Evolutionary conservation across 2,113 vertebrate genomes (phyloP).

Genomic region (Odocoileus virginianus): DNA sequence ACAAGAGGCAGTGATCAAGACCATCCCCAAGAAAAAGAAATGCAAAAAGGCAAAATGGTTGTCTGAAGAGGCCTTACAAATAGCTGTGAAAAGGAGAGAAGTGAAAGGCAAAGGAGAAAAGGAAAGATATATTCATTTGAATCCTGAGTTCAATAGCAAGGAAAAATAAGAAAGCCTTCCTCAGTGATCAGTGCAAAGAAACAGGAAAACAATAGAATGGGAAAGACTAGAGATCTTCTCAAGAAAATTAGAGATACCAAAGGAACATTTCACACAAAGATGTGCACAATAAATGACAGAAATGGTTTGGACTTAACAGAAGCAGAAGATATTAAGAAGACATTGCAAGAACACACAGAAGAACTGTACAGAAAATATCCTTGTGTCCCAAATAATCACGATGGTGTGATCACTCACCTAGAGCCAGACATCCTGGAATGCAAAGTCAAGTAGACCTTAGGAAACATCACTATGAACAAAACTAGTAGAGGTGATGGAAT

Average conservation of each 20-base stretch:
- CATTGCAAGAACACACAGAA: background rate
- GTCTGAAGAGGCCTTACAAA: background rate
- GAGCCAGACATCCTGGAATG: background rate
- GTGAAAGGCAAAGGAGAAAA: background rate
- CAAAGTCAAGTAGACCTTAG: background rate
- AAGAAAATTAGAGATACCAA: background rate
- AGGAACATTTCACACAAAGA: background rate
- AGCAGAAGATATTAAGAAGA: background rate
- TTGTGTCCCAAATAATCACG: background rate
- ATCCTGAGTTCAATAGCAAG: background rate
- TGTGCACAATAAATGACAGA: background rate
- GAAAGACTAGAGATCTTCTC: background rate
- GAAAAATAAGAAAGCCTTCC: background rate
- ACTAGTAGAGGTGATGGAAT: background rate
- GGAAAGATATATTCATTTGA: background rate
- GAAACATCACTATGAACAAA: background rate
- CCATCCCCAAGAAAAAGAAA: background rate
- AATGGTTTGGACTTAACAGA: background rate
- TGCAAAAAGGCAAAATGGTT: background rate
- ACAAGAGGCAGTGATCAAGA: background rate
- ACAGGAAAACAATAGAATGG: background rate
- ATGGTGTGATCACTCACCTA: background rate
- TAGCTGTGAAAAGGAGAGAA: background rate
- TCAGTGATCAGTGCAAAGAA: background rate
- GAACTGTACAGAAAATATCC: background rate